Evolutionary conservation across 2,113 vertebrate genomes (phyloP).

Genomic region (Ascaphus truei): DNA sequence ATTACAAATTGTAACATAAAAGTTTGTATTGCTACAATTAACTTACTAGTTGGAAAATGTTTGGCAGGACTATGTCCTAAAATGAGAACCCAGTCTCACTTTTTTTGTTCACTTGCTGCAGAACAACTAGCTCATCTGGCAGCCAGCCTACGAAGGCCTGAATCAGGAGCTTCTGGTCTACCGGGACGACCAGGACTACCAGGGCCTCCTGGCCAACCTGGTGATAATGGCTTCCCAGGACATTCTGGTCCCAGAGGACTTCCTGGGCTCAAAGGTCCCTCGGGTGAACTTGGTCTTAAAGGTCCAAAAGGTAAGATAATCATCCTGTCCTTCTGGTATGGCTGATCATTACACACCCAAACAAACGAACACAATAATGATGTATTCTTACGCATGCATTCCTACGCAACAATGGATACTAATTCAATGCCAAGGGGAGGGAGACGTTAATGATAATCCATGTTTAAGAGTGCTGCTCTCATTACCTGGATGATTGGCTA

Average conservation of each 20-base stretch:
- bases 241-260: conserved; percentile 86
- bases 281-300: conserved; percentile 75
- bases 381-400: too few relatives aligned
- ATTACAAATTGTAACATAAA: not conserved
- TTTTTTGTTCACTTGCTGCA: conserved; percentile 49
- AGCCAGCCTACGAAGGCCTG: conserved; percentile 87
- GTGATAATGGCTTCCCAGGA: conserved; percentile 90
- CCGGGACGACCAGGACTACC: conserved; percentile 87
- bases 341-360: too few relatives aligned
- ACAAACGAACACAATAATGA: too few relatives aligned
- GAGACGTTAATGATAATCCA: too few relatives aligned
- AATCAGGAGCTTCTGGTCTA: conserved; percentile 81
- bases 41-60: too few relatives aligned
- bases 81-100: not conserved
- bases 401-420: too few relatives aligned
- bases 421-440: too few relatives aligned
- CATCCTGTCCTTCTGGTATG: too few relatives aligned
- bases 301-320: conserved; percentile 85
- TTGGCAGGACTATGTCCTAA: too few relatives aligned
- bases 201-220: conserved; percentile 75
- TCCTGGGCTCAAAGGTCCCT: conserved; percentile 91
- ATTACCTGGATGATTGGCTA: too few relatives aligned
- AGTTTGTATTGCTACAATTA: too few relatives aligned
- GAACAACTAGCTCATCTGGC: conserved; percentile 93
- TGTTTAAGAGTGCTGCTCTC: too few relatives aligned